Evolutionary conservation across 2,797 vertebrate species (phyloP).

Genomic region (Labroides dimidiatus): DNA sequence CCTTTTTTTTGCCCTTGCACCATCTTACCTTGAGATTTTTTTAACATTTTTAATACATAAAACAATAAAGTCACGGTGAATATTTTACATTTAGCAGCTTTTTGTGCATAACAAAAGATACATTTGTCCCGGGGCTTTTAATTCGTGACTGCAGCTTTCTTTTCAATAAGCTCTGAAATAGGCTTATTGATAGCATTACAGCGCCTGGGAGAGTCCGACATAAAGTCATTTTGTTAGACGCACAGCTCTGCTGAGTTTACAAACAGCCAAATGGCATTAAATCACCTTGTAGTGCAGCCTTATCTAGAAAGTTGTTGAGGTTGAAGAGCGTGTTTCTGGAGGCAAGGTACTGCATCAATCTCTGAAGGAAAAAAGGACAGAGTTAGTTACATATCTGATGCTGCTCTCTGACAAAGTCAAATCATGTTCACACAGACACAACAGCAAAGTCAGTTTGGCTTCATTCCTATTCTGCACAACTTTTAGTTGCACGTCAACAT

Average conservation of each 20-base stretch:
- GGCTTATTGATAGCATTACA: constrained; percentile 54
- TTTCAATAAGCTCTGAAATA: constrained; percentile 50
- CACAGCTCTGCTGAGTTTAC: constrained; percentile 69
- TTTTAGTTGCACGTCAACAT: not conserved
- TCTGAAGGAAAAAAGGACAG: constrained; percentile 78
- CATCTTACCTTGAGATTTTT: not conserved
- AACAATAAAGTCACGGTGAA: constrained; percentile 16
- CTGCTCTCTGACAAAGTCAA: constrained; percentile 29
- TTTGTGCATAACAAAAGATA: constrained; percentile 35
- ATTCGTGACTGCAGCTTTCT: constrained; percentile 7
- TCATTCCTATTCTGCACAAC: not conserved
- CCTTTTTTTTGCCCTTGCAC: not conserved
- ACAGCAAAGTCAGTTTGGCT: not conserved
- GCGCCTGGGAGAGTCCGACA: constrained; percentile 51
- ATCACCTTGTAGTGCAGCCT: constrained; percentile 96
- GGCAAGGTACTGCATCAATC: constrained; percentile 97
- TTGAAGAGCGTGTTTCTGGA: constrained; percentile 97
- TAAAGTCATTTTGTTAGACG: constrained; percentile 69
- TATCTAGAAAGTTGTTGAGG: constrained; percentile 98
- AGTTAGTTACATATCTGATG: constrained; percentile 50
- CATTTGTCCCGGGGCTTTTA: constrained; percentile 27
- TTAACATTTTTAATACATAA: not conserved
- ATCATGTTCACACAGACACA: constrained; percentile 31
- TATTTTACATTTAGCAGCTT: constrained; percentile 35
- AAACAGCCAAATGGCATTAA: constrained; percentile 61